Percentiles rank a stretch among this genome's conserved stretches.
phyloP scores from a whole-genome alignment of 2,888 invertebrate species.

The Gisinianus flammeolus region DNA sequence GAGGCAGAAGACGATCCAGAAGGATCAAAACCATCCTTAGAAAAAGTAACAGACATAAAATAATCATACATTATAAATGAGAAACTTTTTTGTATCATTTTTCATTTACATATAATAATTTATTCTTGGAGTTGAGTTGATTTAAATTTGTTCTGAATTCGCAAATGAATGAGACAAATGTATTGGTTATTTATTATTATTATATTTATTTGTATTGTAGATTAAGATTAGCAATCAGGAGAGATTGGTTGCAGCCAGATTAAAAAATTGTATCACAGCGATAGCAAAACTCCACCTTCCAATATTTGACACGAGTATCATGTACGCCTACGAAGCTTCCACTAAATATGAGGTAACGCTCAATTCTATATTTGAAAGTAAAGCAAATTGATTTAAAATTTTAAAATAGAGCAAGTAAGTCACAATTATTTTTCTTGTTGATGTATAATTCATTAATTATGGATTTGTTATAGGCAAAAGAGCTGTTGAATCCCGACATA shows the following conservation, averaged over 20 bases:
- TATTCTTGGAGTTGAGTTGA: slow-evolving; percentile 1
- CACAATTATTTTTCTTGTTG: slow-evolving; percentile 8
- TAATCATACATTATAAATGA: neutral
- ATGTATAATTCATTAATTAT: slow-evolving; percentile 8
- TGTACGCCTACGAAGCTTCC: slow-evolving; percentile 89
- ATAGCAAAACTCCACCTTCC: slow-evolving; percentile 86
- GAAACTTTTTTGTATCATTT: neutral
- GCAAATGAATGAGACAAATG: no score
- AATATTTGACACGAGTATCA: slow-evolving; percentile 89
- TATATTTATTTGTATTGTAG: slow-evolving; percentile 62
- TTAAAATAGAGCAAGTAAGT: neutral
- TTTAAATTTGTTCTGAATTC: slow-evolving; percentile 28
- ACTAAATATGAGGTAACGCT: slow-evolving; percentile 73
- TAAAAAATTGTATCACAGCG: slow-evolving; percentile 87
- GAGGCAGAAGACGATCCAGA: slow-evolving; percentile 67
- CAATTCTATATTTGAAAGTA: no score
- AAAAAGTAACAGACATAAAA: no score
- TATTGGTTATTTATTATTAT: neutral
- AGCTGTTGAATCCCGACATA: slow-evolving; percentile 81
- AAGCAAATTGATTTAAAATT: no score
- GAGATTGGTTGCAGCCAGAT: slow-evolving; percentile 83
- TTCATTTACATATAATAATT: neutral
- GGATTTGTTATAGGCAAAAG: slow-evolving; percentile 64
- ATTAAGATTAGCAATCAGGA: slow-evolving; percentile 71
- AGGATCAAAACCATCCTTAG: slow-evolving; percentile 77